Evolutionary conservation across 2,888 invertebrate species (phyloP), one percentile per base, ranked within the genome.

Genomic region (Sesia bembeciformis): DNA sequence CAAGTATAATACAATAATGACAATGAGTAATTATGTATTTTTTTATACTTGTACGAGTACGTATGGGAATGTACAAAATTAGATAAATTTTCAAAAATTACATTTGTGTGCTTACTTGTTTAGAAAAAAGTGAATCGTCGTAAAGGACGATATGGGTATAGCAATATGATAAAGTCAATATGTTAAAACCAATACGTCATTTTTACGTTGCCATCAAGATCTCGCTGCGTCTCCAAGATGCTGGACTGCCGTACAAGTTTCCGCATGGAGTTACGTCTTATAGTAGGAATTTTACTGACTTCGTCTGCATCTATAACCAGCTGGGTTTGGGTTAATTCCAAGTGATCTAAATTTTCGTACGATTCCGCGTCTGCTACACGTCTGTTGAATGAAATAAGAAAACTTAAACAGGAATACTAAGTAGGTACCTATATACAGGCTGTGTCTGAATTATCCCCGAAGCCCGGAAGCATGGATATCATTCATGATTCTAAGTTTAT

Each of bases 131-230:
- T 42, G 6, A 42, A 2, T 42, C 6, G 3, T 6, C 7, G 7
- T 42, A 42, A 42, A 42, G 42, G 42, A 42, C 3, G 6, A 42
- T 6, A 42, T 2, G 3, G 6, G 3, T 42, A 6, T 42, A 6
- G 2, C 23, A 23, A 23, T 23, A 23, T 23, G 23, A 23, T 23
- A 23, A 1, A 23, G 7, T 4, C n/a, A 50, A 3, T 52, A 38
- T 51, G 50, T 81, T 90, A 96, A 83, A 96, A 96, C 96, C 96
- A 96, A 78, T 96, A 96, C 0, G 96, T 95, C 91, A 96, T 93
- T 76, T 93, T 95, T 79, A 96, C 94, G 53, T 93, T 93, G 7
- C 96, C 96, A 68, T 95, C 94, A 2, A 92, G 90, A 64, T 94
- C 93, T 57, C 93, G 91, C 60, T 96, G 96, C 1, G 96, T 96